A percentile compares a stretch with the other conserved stretches of the same genome.
These are phyloP conservation scores for Eugnorisma glareosa DNA, from an alignment of 2,888 invertebrate species.

Conservation along the genomic window DNA sequence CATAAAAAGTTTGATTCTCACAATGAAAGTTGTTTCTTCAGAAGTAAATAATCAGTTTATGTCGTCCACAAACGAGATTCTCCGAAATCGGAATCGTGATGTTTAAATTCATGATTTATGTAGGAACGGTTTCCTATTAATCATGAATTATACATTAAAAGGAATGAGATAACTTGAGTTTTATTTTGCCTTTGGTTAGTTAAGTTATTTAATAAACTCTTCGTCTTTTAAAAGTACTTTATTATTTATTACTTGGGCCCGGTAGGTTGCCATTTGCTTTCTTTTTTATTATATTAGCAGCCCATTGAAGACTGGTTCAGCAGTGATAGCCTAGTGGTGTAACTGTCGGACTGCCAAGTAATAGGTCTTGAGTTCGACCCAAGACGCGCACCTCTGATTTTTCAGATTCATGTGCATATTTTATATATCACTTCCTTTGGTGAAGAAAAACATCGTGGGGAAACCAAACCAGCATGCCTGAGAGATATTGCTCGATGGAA, in stretches of 20 bases:
- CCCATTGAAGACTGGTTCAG: background rate
- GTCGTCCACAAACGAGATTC: slow-evolving; percentile 33
- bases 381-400: too few species aligned
- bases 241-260: background rate
- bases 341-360: too few species aligned
- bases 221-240: background rate
- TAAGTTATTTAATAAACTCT: background rate
- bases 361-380: too few species aligned
- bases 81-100: slow-evolving; percentile 29
- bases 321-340: too few species aligned
- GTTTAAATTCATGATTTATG: slow-evolving; percentile 52
- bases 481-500: too few species aligned
- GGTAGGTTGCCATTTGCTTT: background rate
- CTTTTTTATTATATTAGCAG: background rate
- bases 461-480: too few species aligned
- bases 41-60: slow-evolving; percentile 37
- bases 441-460: too few species aligned
- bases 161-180: slow-evolving; percentile 30
- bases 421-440: too few species aligned
- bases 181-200: slow-evolving; percentile 4
- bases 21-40: slow-evolving; percentile 23
- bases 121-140: slow-evolving; percentile 1
- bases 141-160: slow-evolving; percentile 42
- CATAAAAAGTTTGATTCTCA: slow-evolving; percentile 37
- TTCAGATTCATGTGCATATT: too few species aligned